These are phyloP conservation scores for Phymatocera aterrima DNA, from an alignment of 2,888 invertebrate species.

Conservation along the genomic window DNA sequence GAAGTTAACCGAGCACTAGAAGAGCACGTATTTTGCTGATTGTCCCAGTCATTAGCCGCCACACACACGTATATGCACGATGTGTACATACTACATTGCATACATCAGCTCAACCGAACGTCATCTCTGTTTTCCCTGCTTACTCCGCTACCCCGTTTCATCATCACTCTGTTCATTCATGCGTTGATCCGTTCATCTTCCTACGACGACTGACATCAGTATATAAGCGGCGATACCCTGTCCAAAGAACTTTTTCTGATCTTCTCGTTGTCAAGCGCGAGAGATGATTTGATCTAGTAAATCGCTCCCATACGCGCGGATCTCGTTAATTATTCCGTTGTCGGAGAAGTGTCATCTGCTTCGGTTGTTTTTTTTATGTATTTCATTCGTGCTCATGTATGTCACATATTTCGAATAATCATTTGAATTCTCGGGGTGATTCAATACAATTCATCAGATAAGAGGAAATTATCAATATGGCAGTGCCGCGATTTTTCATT, in stretches of 20 bases:
- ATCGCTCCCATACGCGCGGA: background rate
- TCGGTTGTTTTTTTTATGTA: too few relatives aligned
- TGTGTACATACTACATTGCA: too few relatives aligned
- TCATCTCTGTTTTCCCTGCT: slow-evolving; percentile 38
- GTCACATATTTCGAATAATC: too few relatives aligned
- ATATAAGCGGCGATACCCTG: slow-evolving; percentile 31
- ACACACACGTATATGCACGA: too few relatives aligned
- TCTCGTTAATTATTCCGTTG: background rate
- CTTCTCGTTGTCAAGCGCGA: background rate
- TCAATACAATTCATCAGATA: background rate
- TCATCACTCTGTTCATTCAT: slow-evolving; percentile 32
- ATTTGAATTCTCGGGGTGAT: slow-evolving; percentile 7
- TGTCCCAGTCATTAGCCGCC: slow-evolving; percentile 60
- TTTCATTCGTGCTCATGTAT: too few relatives aligned
- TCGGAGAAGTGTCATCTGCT: background rate
- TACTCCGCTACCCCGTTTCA: background rate
- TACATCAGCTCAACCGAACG: slow-evolving; percentile 50
- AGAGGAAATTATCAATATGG: background rate
- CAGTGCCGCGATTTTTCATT: slow-evolving; percentile 15
- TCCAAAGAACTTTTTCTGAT: slow-evolving; percentile 31
- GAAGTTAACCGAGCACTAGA: slow-evolving; percentile 34
- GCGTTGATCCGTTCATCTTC: slow-evolving; percentile 14
- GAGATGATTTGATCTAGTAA: background rate
- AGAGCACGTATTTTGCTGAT: slow-evolving; percentile 62
- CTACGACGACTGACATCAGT: background rate